phyloP scores from a whole-genome alignment of 2,797 vertebrate species.

The Benthosema pterotum region DNA sequence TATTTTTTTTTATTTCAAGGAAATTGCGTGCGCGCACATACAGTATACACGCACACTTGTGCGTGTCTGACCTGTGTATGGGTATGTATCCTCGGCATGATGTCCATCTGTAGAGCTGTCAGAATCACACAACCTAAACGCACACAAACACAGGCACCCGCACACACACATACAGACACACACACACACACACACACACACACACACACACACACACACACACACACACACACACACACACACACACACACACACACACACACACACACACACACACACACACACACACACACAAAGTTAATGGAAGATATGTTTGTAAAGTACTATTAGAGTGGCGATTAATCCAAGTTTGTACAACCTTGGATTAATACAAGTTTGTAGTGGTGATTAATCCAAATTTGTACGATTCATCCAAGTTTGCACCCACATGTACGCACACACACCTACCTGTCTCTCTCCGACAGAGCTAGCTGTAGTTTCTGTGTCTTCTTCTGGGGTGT shows the following conservation, averaged over 20 bases:
- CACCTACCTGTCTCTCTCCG: constrained; percentile 2
- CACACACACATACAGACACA: constrained; percentile 5
- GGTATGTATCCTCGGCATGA: constrained; percentile 24
- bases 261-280: background rate
- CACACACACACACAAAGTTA: constrained; percentile 5
- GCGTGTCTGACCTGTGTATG: constrained; percentile 31
- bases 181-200: no score
- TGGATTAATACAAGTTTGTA: no score
- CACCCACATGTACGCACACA: constrained; percentile 2
- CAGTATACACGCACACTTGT: no score
- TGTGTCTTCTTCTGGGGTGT: background rate
- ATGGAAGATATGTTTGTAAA: no score
- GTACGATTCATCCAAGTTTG: no score
- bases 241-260: no score
- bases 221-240: constrained; percentile 10
- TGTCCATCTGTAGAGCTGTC: background rate
- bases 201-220: background rate
- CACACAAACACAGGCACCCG: background rate
- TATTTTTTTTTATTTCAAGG: no score
- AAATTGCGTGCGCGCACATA: no score
- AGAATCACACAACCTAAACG: constrained; percentile 43
- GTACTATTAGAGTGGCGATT: no score
- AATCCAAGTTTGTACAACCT: no score
- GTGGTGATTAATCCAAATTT: no score
- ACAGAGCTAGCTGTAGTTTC: background rate